Evolutionary conservation across 2,888 invertebrate genomes (phyloP), one percentile per base, ranked within the genome.

Genomic region (Drosophila niveifrons): DNA sequence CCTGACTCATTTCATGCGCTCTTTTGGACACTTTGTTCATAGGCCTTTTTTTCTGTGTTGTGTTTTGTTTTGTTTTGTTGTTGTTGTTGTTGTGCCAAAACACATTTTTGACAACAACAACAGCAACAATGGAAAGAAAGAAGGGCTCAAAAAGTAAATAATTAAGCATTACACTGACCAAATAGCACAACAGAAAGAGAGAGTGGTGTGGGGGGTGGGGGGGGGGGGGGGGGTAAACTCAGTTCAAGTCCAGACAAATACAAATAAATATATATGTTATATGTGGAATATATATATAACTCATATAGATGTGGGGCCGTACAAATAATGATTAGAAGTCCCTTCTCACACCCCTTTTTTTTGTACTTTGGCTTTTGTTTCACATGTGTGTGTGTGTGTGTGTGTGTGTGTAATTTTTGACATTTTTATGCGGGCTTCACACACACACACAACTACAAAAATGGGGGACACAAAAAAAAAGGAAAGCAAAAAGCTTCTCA

Each of bases 111-210:
- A 74, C 29, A 29, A 47, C 53, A 52, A 62, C 65, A 76, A 50
- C 55, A 73, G 41, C 52, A 72, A 48, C 34, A 18, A 7, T 8
- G 36, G 23, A 39, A 11, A 10, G 36, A 6, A 31, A 31, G 31
- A 10, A 41, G 39, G 39, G 13, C 39, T 41, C 13, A 62, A 78
- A 77, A 89, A 85, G 90, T 89, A 85, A 85, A 85, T 85, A 85
- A 85, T 85, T 85, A 85, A 85, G 85, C 90, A 85, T 85, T 85
- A 85, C 88, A 85, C 88, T 89, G 90, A 89, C 85, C 85, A 85
- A 85, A 85, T 85, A 85, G 69, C 73, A 82, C 50, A 66, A 9
- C 34, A 31, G 31, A 9, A 9, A n/a, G 18, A 13, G 15, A 8
- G 6, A 28, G 7, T 15, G 15, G 3, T 34, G 28, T 13, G 17